These are phyloP conservation scores for Rhea pennata DNA, from an alignment of 2,113 vertebrate genomes.

Conservation along the genomic window DNA sequence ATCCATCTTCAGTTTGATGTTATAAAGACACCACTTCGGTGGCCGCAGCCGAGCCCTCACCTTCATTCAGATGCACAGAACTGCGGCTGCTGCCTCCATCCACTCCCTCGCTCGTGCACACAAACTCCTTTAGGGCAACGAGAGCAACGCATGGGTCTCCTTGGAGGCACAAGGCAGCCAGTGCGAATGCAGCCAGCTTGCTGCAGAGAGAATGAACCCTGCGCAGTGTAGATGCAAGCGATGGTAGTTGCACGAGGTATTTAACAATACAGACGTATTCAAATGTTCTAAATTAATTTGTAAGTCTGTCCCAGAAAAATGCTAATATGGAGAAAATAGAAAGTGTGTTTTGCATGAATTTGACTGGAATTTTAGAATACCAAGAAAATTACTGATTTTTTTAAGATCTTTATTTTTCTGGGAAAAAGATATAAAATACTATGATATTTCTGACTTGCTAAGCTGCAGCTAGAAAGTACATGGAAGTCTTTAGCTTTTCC, in stretches of 20 bases:
- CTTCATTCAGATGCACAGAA: neutral
- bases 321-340: neutral
- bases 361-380: neutral
- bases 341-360: neutral
- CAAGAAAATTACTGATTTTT: neutral
- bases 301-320: neutral
- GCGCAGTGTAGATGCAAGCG: neutral
- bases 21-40: neutral
- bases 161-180: neutral
- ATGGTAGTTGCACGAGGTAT: neutral
- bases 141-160: neutral
- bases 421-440: neutral
- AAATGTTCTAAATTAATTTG: neutral
- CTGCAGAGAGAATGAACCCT: neutral
- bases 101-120: too few relatives aligned
- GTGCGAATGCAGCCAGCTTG: neutral
- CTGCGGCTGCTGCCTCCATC: neutral
- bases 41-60: neutral
- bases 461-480: neutral
- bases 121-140: neutral
- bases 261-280: neutral
- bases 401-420: neutral
- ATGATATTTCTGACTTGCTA: neutral
- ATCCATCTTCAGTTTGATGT: rapidly evolving
- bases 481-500: neutral